phyloP scores from a whole-genome alignment of 2,113 vertebrate species.

The Ovis canadensis region DNA sequence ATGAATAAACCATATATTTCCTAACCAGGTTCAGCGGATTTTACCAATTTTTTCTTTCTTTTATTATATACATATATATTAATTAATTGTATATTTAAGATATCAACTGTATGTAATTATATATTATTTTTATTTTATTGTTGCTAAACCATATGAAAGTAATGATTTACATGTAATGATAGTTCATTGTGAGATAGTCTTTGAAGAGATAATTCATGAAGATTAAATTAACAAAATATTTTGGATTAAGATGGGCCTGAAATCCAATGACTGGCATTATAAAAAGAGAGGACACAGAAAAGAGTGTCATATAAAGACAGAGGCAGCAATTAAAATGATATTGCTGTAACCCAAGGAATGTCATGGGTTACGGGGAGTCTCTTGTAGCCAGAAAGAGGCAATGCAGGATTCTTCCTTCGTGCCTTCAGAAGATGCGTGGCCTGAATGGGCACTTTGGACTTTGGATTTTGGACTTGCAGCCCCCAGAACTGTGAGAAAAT shows the following conservation, averaged over 20 bases:
- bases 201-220: neutral
- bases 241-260: neutral
- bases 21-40: neutral
- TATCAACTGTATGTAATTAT: neutral
- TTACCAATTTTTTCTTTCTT: neutral
- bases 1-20: neutral
- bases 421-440: neutral
- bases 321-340: neutral
- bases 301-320: neutral
- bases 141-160: neutral
- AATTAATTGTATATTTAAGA: neutral
- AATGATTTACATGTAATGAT: neutral
- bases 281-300: neutral
- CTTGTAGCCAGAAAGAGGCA: neutral
- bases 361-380: neutral
- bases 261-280: neutral
- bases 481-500: neutral
- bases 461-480: neutral
- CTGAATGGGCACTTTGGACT: neutral
- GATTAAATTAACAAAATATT: neutral
- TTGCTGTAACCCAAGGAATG: accelerated
- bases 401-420: accelerated
- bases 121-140: neutral
- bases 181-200: neutral
- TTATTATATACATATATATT: neutral